Conservation (phyloP, 2,888 invertebrate genomes). For the Tetanocera ferruginea region DNA sequence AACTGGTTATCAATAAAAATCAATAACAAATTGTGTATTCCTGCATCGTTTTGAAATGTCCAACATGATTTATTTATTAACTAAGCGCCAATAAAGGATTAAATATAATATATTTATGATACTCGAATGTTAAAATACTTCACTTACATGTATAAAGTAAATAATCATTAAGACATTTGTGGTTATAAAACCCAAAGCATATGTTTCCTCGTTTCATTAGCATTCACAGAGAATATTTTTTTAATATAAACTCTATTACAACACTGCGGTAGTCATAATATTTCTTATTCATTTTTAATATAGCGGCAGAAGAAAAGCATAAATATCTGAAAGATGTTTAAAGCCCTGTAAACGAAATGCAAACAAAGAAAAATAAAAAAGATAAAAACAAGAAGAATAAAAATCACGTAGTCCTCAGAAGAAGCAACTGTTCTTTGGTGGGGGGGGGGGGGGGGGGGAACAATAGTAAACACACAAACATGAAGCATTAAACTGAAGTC, state of each 20-base stretch:
- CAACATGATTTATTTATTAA: too few species aligned
- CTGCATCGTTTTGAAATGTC: too few species aligned
- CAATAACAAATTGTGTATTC: too few species aligned
- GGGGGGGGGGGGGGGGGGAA: too few species aligned
- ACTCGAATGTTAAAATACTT: background rate
- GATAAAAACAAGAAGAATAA: background rate
- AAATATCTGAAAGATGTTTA: background rate
- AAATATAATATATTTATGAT: background rate
- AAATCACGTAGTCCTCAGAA: background rate
- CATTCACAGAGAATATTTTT: too few species aligned
- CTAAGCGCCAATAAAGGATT: background rate
- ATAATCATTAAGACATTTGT: background rate
- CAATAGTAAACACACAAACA: background rate
- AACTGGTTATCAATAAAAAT: too few species aligned
- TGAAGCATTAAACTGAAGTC: background rate
- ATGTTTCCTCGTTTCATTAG: too few species aligned
- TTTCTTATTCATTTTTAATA: background rate
- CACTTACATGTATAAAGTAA: background rate
- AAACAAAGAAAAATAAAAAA: background rate
- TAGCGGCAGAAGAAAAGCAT: background rate
- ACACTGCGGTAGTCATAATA: background rate
- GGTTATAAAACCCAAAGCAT: too few species aligned
- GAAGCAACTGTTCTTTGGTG: background rate
- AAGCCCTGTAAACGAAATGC: background rate
- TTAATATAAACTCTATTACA: too few species aligned